Evolutionary conservation across 2,797 vertebrate genomes (phyloP), one percentile per base, ranked within the genome.

Genomic region (Muscicapa comitata): DNA sequence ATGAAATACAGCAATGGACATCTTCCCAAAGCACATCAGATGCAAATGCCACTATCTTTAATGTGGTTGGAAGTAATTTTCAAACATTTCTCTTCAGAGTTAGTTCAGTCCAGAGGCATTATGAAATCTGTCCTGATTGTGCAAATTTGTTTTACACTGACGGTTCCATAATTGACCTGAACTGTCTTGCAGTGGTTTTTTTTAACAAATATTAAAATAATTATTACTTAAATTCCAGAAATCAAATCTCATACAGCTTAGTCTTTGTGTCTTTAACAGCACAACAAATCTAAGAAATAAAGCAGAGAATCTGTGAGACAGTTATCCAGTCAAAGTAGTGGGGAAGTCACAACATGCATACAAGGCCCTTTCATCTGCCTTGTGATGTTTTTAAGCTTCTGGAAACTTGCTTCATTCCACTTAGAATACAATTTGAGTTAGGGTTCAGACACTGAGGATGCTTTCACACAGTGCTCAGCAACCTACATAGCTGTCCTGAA

Each of bases 131-230:
- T 23, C 51, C 20, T 35, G 28, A 71, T 57, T 68, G 17, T 71
- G 62, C 15, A 81, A 48, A 81, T 84, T 75, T 6, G 1, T 72
- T 88, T 77, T 80, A 84, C 19, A 14, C 61, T 75, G 42, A 66
- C 24, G 33, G 35, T 43, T 86, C 58, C 54, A 33, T 78, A 86
- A 88, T 29, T 68, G 40, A 45, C 48, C 35, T 61, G 43, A 86
- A 73, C 33, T 86, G 47, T 53, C 24, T 88, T 73, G 40, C 42
- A 84, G 71, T 62, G 17, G 13, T 38, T 11, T 0, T 26, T 86
- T 25, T 88, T 77, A 78, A 93, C 67, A 82, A 95, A 84, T 62
- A 82, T 59, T 91, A 74, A 74, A 75, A 40, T 68, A 90, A 51
- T 81, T 59, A 48, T 51, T 7, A 31, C 38, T 83, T 62, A 15